Percentiles rank a stretch among this genome's conserved stretches.
phyloP scores from a whole-genome alignment of 2,888 invertebrate genomes.

The Rugalucina vietnamica region DNA sequence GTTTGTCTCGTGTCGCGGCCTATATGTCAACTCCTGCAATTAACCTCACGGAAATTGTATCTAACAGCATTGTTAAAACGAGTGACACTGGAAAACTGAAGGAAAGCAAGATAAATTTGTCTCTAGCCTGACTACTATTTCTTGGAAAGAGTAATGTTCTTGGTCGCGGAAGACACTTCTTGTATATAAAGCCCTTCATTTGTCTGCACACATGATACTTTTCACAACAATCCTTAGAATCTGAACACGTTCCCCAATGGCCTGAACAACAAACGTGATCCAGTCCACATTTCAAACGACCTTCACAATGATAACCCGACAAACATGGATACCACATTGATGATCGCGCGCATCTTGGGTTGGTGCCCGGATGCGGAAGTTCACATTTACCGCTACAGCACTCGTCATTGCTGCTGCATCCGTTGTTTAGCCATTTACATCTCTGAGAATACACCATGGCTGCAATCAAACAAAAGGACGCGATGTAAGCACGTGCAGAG shows the following conservation, averaged over 20 bases:
- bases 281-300: not conserved
- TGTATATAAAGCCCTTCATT: slow-evolving; percentile 17
- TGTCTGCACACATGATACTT: not conserved
- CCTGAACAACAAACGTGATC: not conserved
- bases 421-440: slow-evolving; percentile 7
- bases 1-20: no score
- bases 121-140: not conserved
- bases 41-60: no score
- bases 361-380: slow-evolving; percentile 3
- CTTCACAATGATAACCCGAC: not conserved
- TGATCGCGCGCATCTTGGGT: not conserved
- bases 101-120: not conserved
- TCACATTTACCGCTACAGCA: slow-evolving; percentile 4
- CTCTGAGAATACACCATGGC: not conserved
- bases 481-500: no score
- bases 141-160: not conserved
- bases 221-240: not conserved
- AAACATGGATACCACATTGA: slow-evolving; percentile 2
- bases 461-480: no score
- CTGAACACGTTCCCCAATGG: not conserved
- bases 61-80: no score
- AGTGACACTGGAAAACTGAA: no score
- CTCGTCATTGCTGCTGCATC: not conserved
- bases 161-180: not conserved
- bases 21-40: no score